phyloP scores from a whole-genome alignment of 2,888 invertebrate genomes.

The Smittia sp. region DNA sequence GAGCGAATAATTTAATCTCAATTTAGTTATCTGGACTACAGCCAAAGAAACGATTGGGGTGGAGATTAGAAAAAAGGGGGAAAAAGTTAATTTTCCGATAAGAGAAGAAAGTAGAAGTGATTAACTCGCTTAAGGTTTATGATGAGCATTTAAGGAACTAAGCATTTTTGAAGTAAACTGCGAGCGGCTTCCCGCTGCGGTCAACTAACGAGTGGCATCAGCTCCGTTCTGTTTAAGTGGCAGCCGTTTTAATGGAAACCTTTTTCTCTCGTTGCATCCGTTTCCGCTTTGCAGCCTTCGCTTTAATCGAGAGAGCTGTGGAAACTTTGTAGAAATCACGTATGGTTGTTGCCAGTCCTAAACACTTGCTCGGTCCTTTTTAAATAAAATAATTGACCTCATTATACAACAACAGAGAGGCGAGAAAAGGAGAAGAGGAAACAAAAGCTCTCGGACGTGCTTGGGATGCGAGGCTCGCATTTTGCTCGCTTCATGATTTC shows the following conservation, averaged over 20 bases:
- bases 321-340: conserved; percentile 4
- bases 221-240: too few relatives aligned
- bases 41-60: background rate
- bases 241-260: background rate
- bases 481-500: background rate
- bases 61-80: background rate
- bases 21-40: conserved; percentile 28
- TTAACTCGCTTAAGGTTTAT: background rate
- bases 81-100: too few relatives aligned
- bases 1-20: conserved; percentile 30
- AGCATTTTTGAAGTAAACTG: background rate
- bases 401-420: background rate
- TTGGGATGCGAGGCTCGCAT: background rate
- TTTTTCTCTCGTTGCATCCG: background rate
- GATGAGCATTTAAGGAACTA: background rate
- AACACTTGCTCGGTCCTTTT: conserved; percentile 16
- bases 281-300: background rate
- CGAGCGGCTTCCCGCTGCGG: background rate
- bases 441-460: background rate
- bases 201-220: background rate
- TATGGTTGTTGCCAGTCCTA: background rate
- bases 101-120: too few relatives aligned
- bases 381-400: conserved; percentile 25
- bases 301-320: background rate
- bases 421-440: background rate